Evolutionary conservation across 2,797 vertebrate genomes (phyloP).

Genomic region (Tamandua tetradactyla): DNA sequence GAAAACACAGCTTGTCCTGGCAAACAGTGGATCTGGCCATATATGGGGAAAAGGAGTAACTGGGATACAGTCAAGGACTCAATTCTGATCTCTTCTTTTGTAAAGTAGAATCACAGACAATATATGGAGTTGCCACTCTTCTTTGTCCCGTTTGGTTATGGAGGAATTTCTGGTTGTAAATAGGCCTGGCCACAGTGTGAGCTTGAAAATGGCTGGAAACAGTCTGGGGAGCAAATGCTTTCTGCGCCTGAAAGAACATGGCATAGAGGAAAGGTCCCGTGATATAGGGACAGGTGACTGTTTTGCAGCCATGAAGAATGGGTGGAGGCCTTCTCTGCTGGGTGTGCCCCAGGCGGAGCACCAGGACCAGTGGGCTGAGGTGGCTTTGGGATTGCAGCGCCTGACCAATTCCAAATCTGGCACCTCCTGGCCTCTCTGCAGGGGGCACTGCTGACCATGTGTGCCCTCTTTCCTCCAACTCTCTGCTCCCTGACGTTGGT

Average conservation of each 20-base stretch:
- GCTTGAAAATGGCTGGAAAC: slow-evolving; percentile 59
- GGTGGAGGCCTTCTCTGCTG: background rate
- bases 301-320: background rate
- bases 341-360: background rate
- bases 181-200: slow-evolving; percentile 65
- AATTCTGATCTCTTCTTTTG: slow-evolving; percentile 74
- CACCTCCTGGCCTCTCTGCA: background rate
- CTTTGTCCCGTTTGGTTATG: slow-evolving; percentile 62
- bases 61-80: slow-evolving; percentile 72
- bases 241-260: slow-evolving; percentile 41
- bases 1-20: slow-evolving; percentile 80
- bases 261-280: slow-evolving; percentile 18
- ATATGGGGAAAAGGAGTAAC: slow-evolving; percentile 85
- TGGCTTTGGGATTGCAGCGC: background rate
- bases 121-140: slow-evolving; percentile 58
- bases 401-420: background rate
- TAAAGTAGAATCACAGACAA: slow-evolving; percentile 77
- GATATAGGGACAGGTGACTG: background rate
- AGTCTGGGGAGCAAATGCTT: slow-evolving; percentile 62
- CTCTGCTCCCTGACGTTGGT: background rate
- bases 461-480: fast-evolving
- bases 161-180: slow-evolving; percentile 73
- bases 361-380: background rate
- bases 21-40: slow-evolving; percentile 79
- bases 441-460: background rate